Evolutionary conservation across 2,797 vertebrate genomes (phyloP).

Genomic region (Tadarida brasiliensis): DNA sequence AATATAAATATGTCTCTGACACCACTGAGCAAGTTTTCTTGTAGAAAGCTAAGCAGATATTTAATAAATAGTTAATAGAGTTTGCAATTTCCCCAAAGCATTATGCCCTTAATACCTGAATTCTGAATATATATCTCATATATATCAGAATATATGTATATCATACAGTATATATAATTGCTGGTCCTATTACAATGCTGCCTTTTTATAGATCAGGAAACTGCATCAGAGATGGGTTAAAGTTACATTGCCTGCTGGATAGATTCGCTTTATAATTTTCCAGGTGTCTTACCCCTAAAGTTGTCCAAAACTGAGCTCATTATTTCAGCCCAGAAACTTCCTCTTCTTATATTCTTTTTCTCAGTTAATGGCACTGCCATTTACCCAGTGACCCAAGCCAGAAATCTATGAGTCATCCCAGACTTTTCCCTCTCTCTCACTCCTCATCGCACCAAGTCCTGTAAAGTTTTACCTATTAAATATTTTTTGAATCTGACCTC

Average conservation of each 20-base stretch:
- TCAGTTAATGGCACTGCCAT: conserved; percentile 14
- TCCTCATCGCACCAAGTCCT: background rate
- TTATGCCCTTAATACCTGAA: background rate
- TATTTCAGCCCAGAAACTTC: conserved; percentile 33
- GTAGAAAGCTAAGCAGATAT: background rate
- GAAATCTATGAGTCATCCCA: conserved; percentile 43
- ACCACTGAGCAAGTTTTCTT: background rate
- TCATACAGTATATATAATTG: background rate
- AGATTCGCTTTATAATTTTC: background rate
- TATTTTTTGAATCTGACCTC: background rate
- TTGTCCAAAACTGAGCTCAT: conserved; percentile 48
- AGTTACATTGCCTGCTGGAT: background rate
- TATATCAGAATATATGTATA: background rate
- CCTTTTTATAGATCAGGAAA: conserved; percentile 46
- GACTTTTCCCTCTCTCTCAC: background rate
- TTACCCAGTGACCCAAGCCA: conserved; percentile 32
- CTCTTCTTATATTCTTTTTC: conserved; percentile 32
- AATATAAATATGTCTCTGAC: conserved; percentile 39
- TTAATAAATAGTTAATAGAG: conserved; percentile 38
- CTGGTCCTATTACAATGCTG: conserved; percentile 15
- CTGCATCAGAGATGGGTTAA: background rate
- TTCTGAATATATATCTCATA: background rate
- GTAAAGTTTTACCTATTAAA: background rate
- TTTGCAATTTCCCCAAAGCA: conserved; percentile 3
- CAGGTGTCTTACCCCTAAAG: conserved; percentile 24